Evolutionary conservation across 30 jellyfish, hydroid and myxozoan species (phyloP), one percentile per base, ranked within the genome.

Genomic region (Rhopilema esculentum): DNA sequence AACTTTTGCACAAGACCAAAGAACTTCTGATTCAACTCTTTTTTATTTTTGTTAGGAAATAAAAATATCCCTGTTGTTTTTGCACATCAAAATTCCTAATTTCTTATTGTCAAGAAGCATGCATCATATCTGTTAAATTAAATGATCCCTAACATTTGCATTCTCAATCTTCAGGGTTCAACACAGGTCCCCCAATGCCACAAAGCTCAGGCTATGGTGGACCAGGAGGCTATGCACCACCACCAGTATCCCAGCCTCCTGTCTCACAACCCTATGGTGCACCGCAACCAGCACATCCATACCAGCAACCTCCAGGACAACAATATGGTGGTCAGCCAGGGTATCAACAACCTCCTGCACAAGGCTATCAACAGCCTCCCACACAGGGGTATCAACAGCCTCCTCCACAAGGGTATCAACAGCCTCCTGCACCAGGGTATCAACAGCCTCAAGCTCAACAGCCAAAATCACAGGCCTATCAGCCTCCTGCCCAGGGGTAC

Each of bases 261-360:
- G 97, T 82, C 17, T 19, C 90, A 6, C 84, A 77, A 48, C 61
- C 89, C 0, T 89, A 89, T 67, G 89, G 86, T 77, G 84, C 77
- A 67, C 93, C 91, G 40, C 89, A 71, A 76, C 90, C 97, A 67
- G 88, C 90, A 28, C 78, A 82, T 51, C 85, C 82, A 19, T 82
- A 66, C 21, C 94, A 84, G 26, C 95, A 85, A 51, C 98, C 79
- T 8, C 94, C 88, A 27, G 74, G 77, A 18, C 80, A 80, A 21
- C 94, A 85, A 66, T 91, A 72, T 69, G 88, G 87, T 80, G 93
- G 90, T 25, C 98, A 74, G 61, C 94, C 88, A 85, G 82, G 83
- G 23, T 80, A 80, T 26, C 94, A 91, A 66, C 96, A 82, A 66
- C 92, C 92, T n/a, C 97, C 95, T 20, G 85, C 89, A 0, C 97